Conservation (phyloP, 30 jellyfish, hydroid and myxozoan species). For the Aurelia aurita region DNA sequence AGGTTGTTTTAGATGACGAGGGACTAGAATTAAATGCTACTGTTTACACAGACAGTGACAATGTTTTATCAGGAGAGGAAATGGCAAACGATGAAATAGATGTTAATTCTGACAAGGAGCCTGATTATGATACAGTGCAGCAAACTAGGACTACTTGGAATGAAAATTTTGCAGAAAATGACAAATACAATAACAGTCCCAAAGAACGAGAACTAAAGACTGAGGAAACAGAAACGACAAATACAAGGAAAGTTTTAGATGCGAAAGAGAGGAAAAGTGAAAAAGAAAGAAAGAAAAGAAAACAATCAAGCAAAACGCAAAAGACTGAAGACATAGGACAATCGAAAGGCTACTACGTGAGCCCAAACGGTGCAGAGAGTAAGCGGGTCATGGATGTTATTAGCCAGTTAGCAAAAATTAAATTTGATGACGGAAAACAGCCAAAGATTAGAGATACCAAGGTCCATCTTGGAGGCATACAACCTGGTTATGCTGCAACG, state of each 20-base stretch:
- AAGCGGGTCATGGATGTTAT: conserved; percentile 48
- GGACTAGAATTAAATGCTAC: too few relatives aligned
- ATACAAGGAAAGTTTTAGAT: not conserved
- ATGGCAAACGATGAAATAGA: not conserved
- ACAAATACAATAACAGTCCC: not conserved
- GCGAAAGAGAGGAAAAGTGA: not conserved
- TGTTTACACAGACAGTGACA: too few relatives aligned
- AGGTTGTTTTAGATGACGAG: too few relatives aligned
- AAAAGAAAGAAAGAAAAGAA: too few relatives aligned
- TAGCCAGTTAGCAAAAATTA: conserved; percentile 46
- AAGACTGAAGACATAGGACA: not conserved
- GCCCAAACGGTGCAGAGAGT: not conserved
- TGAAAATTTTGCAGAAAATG: not conserved
- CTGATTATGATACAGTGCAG: too few relatives aligned
- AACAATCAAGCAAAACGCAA: too few relatives aligned
- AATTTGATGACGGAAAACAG: not conserved
- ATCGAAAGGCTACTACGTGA: not conserved
- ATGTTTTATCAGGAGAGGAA: not conserved
- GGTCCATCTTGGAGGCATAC: conserved; percentile 5
- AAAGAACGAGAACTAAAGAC: not conserved
- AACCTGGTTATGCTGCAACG: conserved; percentile 65
- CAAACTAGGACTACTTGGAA: not conserved
- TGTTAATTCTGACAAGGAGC: not conserved
- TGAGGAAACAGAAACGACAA: not conserved
- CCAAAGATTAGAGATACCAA: not conserved